Evolutionary conservation across 2,113 vertebrate species (phyloP), one percentile per base, ranked within the genome.

Genomic region (Stigmatopora nigra): DNA sequence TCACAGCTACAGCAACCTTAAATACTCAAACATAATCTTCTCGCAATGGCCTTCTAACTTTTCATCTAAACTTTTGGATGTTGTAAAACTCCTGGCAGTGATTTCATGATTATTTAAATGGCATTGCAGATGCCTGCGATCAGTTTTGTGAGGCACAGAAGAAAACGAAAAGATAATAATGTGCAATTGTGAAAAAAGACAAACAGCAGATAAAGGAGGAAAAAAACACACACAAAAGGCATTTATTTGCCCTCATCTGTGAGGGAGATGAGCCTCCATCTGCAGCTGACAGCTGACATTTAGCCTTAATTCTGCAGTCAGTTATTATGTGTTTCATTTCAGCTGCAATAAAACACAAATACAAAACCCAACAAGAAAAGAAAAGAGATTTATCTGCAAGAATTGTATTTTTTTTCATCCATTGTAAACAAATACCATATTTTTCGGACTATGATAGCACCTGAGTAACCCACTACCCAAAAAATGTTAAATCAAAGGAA

Each of bases 231-330:
- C 61, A 68, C 59, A 70, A 65, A 61, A 61, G 41, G 41, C 19
- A 61, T 77, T 78, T 72, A 78, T 87, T 76, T 73, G 65, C 71
- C 58, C 73, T 71, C 41, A 72, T 74, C 59, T 69, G 67, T 67
- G 60, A 75, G 75, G 14, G 9, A 68, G 73, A 80, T 78, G 77
- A 82, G 68, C 66, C 61, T 20, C 59, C 41, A 49, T 74, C 67
- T 72, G 63, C 65, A 76, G 70, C 72, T 82, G 84, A 83, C 78
- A 69, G 78, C 17, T 87, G 81, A 82, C 82, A 86, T 87, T 86
- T 83, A 79, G 65, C 68, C 59, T 75, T 82, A 71, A 83, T 76
- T 77, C 69, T 69, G 52, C 68, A 76, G 72, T 81, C 65, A 35
- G 8, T 76, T 78, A 76, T 75, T 71, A 81, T 77, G 72, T 79